phyloP scores from a whole-genome alignment of 2,113 vertebrate species.

The Dromas ardeola region DNA sequence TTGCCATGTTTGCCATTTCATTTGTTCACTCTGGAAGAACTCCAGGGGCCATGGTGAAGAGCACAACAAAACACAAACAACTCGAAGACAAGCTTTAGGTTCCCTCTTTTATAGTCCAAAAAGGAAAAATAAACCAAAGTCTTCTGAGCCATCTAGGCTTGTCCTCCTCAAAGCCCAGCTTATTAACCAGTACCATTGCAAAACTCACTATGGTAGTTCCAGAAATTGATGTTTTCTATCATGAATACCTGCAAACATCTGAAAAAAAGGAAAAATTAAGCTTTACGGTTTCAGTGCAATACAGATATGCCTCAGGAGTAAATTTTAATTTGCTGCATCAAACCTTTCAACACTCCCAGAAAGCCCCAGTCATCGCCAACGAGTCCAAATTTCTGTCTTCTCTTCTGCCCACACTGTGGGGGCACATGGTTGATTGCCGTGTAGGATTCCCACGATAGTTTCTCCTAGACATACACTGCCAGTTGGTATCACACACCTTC shows the following conservation, averaged over 20 bases:
- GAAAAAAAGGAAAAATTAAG: background rate
- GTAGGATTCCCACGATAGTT: background rate
- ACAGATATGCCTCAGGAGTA: background rate
- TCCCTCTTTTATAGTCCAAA: background rate
- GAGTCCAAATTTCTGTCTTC: background rate
- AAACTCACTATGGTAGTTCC: background rate
- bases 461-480: background rate
- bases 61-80: background rate
- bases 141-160: background rate
- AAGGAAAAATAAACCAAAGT: background rate
- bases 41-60: background rate
- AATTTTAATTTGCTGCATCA: background rate
- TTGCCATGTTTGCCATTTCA: background rate
- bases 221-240: background rate
- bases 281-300: background rate
- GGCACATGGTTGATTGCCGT: accelerated
- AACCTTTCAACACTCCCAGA: background rate
- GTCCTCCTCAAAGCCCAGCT: background rate
- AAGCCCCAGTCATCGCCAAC: background rate
- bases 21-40: background rate
- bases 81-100: background rate
- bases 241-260: background rate
- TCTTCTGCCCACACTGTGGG: background rate
- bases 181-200: background rate
- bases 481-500: background rate